Evolutionary conservation across 2,113 vertebrate genomes (phyloP), one percentile per base, ranked within the genome.

Genomic region (Aspiorhynchus laticeps): DNA sequence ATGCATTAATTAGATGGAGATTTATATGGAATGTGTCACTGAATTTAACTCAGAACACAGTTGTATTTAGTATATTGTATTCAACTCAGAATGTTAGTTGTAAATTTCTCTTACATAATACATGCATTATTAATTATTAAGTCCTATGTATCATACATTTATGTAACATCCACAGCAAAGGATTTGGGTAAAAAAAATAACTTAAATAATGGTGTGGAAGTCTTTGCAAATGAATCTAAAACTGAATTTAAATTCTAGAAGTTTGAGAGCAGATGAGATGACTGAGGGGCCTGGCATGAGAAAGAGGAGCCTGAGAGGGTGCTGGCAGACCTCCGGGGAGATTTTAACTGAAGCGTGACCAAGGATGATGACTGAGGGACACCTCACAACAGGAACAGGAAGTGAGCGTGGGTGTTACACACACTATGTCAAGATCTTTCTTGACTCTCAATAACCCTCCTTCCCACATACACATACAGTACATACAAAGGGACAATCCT

Each of bases 331-430:
- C 33, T 43, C 73, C 11, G 38, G 19, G 36, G 38, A 48, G 41
- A 76, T 24, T 80, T 26, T 63, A 28, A 46, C 59, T 80, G 33
- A 61, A 80, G 5, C 4, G 48, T 73, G 31, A 59, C 46, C 17
- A 21, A 74, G 48, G 24, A 84, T 28, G 48, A 59, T 26, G 48
- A 41, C 65, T 71, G 81, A 83, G 46, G 65, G 43, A 67, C 81
- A 71, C 46, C 79, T 67, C 80, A 74, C 76, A n/a, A 75, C 81
- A 89, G 88, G 76, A 89, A 87, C 46, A 75, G 88, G 88, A 89
- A 89, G 76, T 80, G 10, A 43, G 76, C 43, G 84, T 78, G 59
- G 21, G 75, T 36, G 83, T 74, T 74, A 26, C 31, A 73, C 77
- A 73, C 77, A 61, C 46, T 15, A 19, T 15, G 38, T 71, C 17